Evolutionary conservation across 1,140 invertebrate species (phyloP), one percentile per base, ranked within the genome.

Genomic region (Epicauta chinensis): DNA sequence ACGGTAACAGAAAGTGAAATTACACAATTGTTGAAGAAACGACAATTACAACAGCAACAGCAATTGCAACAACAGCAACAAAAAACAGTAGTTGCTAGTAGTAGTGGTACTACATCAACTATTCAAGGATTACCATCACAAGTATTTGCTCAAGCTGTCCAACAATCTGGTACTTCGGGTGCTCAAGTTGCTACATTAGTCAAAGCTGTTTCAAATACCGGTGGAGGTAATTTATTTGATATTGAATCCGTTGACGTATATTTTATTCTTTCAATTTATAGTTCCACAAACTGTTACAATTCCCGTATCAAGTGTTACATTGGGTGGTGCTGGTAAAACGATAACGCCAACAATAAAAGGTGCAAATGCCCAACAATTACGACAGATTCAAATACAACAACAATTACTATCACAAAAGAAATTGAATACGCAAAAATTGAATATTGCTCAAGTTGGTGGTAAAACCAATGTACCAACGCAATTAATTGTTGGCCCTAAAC

Each of bases 1-100:
- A 76, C 79, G 11, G 76, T 85, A 2, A 77, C 83, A 0, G 81
- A 87, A 13, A 75, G 77, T 14, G 86, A 89, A 63, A 81, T 89
- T 75, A 77, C 81, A 7, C 79, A 83, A 7, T 53, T 89, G 12
- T 67, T 89, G 0, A 87, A 87, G 56, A 73, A 80, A 12, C 83
- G 86, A 52, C 75, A 80, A 13, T 77, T 78, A 16, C 60, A 79
- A 34, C 74, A 79, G 39, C 75, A 78, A 23, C 77, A 81, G 49
- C 75, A 78, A 56, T 65, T 74, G 10, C 71, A 0, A 61, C 70
- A 12, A 68, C 72, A 78, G 34, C 73, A 78, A 38, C 73, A 77
- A 45, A 72, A 75, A 32, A 70, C 60, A 40, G 52, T 68, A 3
- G 49, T 56, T 47, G 60, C 61, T 53, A 60, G 54, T 39, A 55